A percentile compares a stretch with the other conserved stretches of the same genome.
These are phyloP conservation scores for Oscheius sp. DNA, from an alignment of 2,888 invertebrate genomes.

Conservation along the genomic window DNA sequence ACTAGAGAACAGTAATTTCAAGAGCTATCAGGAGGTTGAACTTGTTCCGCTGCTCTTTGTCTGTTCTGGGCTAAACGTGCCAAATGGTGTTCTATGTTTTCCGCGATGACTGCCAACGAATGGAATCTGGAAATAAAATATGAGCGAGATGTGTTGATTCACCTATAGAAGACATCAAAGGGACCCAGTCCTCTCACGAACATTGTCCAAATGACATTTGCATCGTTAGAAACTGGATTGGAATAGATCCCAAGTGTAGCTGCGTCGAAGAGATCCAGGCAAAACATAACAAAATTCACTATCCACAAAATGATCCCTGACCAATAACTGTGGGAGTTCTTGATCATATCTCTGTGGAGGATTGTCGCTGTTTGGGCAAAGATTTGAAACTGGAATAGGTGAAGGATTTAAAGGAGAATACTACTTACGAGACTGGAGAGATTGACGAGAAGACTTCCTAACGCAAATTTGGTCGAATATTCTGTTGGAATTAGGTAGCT, in stretches of 20 bases:
- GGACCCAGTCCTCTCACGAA: background rate
- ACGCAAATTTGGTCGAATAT: background rate
- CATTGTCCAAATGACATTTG: background rate
- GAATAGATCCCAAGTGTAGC: background rate
- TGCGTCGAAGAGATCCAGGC: background rate
- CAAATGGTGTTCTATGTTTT: slow-evolving; percentile 14
- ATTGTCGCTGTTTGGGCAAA: background rate
- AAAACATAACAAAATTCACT: background rate
- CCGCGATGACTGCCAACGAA: background rate
- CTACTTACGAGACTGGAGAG: background rate
- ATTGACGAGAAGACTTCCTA: background rate
- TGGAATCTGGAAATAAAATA: background rate
- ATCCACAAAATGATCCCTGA: background rate
- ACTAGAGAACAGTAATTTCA: too few species aligned
- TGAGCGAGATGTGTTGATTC: too few species aligned
- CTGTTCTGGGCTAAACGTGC: too few species aligned
- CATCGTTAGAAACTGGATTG: background rate
- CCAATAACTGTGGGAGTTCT: background rate
- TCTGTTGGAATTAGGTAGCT: background rate
- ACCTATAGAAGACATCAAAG: background rate
- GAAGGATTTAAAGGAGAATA: background rate
- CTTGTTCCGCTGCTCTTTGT: too few species aligned
- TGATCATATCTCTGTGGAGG: background rate
- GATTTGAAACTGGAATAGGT: background rate
- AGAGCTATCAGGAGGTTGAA: too few species aligned